Base-by-base conservation (phyloP, 2,888 invertebrate species). In the Tetheella fluctuosa region DNA sequence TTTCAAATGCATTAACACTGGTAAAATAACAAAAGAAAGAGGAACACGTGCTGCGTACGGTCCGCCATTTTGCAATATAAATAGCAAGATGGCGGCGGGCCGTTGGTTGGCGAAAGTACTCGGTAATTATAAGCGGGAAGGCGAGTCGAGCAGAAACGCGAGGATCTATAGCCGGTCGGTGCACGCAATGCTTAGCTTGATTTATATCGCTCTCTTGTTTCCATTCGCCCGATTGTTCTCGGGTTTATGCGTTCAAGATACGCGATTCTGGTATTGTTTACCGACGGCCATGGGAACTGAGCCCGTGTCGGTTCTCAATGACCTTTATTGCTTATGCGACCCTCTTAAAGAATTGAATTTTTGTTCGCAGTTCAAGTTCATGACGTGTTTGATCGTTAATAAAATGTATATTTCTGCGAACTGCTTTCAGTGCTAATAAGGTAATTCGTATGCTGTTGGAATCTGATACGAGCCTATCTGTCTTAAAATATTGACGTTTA, bases 21-120 rank as follows among this genome's bases (percentile, higher is more conserved):
- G 73, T 79, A 77, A 81, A 80, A 83, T 85, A 85, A 85, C 81
- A 85, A 85, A 89, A 86, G 83, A 85, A 85, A 87, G 84, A 85
- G 79, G 81, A 88, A 85, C 90, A 89, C 86, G 88, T 88, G 86
- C 81, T 86, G 83, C 74, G 77, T 74, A 68, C 76, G 70, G 85
- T 83, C 89, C 84, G 91, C 92, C 91, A 91, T 92, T 90, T 92
- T 91, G 91, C 88, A 85, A 84, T 89, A 88, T 90, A 90, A 91
- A 91, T 90, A 88, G 89, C 90, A 91, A 92, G 86, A 93, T 92
- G 93, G 92, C 91, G 90, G 81, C 83, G 81, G 75, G 79, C 84
- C 80, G 86, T 82, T 81, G 83, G 88, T 83, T 86, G 91, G 92
- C 90, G 91, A 93, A 93, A 93, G 92, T 92, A 88, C 86, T 90